phyloP scores from a whole-genome alignment of 2,888 invertebrate species.

The Polymixis lichenea region DNA sequence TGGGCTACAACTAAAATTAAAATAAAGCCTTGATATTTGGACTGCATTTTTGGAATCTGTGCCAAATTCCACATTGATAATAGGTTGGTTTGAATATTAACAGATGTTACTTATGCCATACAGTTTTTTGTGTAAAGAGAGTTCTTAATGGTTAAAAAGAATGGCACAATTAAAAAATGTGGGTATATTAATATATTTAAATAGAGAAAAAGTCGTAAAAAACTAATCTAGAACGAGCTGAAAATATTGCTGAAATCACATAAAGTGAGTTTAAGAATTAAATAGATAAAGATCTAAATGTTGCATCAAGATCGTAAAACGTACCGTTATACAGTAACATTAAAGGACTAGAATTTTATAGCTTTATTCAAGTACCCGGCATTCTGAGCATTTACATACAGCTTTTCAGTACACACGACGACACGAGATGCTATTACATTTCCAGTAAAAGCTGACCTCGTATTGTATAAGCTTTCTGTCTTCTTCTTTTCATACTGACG shows the following conservation, averaged over 20 bases:
- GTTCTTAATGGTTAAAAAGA: background rate
- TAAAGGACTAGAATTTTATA: conserved; percentile 10
- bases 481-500: background rate
- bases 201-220: background rate
- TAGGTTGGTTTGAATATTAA: background rate
- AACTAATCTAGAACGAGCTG: no score
- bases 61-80: conserved; percentile 11
- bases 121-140: no score
- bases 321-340: background rate
- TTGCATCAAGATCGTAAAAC: conserved; percentile 8
- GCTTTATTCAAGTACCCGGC: conserved; percentile 2
- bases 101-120: background rate
- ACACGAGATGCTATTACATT: background rate
- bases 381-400: background rate
- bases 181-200: no score
- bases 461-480: no score
- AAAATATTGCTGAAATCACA: conserved; percentile 9
- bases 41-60: conserved; percentile 22
- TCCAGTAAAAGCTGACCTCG: background rate
- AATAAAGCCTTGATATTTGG: conserved; percentile 56
- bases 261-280: background rate
- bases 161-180: background rate
- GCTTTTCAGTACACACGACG: background rate
- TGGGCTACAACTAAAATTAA: conserved; percentile 13
- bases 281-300: conserved; percentile 17